Percentiles rank a stretch among this genome's conserved stretches.
Evolutionary conservation across 2,113 vertebrate genomes (phyloP).

Genomic region (Arothron firmamentum): DNA sequence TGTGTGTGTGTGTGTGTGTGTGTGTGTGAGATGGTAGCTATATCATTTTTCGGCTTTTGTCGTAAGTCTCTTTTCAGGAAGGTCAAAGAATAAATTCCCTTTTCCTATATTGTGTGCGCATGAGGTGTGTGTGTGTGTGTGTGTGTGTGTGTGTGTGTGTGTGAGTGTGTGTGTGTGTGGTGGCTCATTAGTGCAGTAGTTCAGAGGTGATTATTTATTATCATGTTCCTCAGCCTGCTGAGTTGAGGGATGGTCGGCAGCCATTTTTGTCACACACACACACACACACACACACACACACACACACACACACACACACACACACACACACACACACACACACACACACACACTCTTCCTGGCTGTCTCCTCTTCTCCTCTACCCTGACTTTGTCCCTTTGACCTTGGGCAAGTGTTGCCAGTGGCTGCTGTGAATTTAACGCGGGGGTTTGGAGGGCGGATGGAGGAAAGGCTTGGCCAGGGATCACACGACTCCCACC

Average conservation of each 20-base stretch:
- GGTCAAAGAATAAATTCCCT: conserved; percentile 21
- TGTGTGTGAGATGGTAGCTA: background rate
- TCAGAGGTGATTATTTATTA: conserved; percentile 64
- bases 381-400: conserved; percentile 59
- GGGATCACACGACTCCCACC: conserved; percentile 57
- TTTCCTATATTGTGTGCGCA: background rate
- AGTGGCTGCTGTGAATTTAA: conserved; percentile 62
- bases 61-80: background rate
- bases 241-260: conserved; percentile 62
- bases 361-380: conserved; percentile 27
- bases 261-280: conserved; percentile 38
- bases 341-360: conserved; percentile 10
- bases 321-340: background rate
- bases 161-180: conserved; percentile 16
- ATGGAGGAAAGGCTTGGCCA: conserved; percentile 63
- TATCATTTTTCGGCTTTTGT: conserved; percentile 10
- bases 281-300: background rate
- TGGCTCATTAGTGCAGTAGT: conserved; percentile 61
- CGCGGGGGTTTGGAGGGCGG: conserved; percentile 60
- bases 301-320: conserved; percentile 1
- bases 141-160: conserved; percentile 21
- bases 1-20: background rate
- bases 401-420: conserved; percentile 64
- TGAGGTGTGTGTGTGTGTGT: conserved; percentile 25
- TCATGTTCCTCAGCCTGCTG: conserved; percentile 62